Conservation (phyloP, 1,140 invertebrate species). For the Drosophila watanabei region DNA sequence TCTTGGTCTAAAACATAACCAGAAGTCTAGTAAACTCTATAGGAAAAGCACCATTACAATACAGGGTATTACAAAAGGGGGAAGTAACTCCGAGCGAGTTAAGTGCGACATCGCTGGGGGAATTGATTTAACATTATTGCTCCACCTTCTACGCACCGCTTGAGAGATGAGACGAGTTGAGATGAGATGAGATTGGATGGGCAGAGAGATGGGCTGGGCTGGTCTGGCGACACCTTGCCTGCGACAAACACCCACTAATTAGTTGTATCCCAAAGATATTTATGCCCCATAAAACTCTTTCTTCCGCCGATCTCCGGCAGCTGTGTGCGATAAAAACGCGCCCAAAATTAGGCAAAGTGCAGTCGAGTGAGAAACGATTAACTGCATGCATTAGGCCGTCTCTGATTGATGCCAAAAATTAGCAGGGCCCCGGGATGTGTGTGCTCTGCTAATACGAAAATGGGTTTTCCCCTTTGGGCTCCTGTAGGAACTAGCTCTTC, state of each 20-base stretch:
- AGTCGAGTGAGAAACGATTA: slow-evolving; percentile 80
- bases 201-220: not conserved
- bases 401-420: slow-evolving; percentile 80
- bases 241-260: slow-evolving; percentile 73
- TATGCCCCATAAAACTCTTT: slow-evolving; percentile 78
- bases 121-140: slow-evolving; percentile 74
- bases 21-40: not conserved
- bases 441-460: slow-evolving; percentile 77
- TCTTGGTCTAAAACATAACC: rapidly evolving
- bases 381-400: slow-evolving; percentile 75
- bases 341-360: slow-evolving; percentile 80
- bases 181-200: slow-evolving; percentile 6
- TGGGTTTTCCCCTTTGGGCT: slow-evolving; percentile 38
- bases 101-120: slow-evolving; percentile 67
- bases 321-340: slow-evolving; percentile 81
- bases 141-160: slow-evolving; percentile 28
- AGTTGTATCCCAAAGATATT: slow-evolving; percentile 80
- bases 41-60: not conserved
- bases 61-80: slow-evolving; percentile 29
- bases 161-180: slow-evolving; percentile 34
- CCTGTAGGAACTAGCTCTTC: slow-evolving; percentile 23
- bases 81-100: slow-evolving; percentile 37
- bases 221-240: slow-evolving; percentile 66
- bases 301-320: slow-evolving; percentile 41
- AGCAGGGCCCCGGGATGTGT: slow-evolving; percentile 51